Percentiles rank a stretch among this genome's conserved stretches.
Conservation (phyloP, 1,140 invertebrate genomes). For the Zaprionus gabonicus region DNA sequence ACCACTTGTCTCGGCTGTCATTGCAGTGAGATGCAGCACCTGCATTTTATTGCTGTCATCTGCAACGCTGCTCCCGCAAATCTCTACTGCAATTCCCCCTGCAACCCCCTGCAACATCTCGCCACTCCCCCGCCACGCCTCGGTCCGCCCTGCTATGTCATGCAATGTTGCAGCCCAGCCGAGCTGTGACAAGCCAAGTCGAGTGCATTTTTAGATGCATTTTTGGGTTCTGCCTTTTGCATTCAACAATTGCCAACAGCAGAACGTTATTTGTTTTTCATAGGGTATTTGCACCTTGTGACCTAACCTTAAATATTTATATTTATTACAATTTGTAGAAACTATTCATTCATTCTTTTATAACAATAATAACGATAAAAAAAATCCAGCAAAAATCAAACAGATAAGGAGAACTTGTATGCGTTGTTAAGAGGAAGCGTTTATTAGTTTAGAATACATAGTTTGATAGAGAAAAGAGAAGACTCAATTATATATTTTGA, state of each 20-base stretch:
- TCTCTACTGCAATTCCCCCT: slow-evolving; percentile 13
- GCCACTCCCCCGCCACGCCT: not conserved
- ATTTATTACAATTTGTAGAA: too few relatives aligned
- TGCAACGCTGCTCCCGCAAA: slow-evolving; percentile 52
- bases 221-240: slow-evolving; percentile 44
- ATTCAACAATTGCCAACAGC: slow-evolving; percentile 45
- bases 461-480: too few relatives aligned
- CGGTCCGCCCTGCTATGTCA: not conserved
- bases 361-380: too few relatives aligned
- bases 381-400: too few relatives aligned
- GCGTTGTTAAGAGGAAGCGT: too few relatives aligned
- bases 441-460: too few relatives aligned
- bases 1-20: slow-evolving; percentile 21
- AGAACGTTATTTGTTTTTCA: slow-evolving; percentile 4
- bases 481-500: too few relatives aligned
- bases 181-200: slow-evolving; percentile 26
- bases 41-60: slow-evolving; percentile 79
- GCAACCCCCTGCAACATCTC: too few relatives aligned
- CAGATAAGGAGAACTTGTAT: too few relatives aligned
- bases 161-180: not conserved
- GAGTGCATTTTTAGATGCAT: slow-evolving; percentile 67
- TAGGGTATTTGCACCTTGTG: not conserved
- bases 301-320: too few relatives aligned
- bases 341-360: too few relatives aligned
- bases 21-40: slow-evolving; percentile 51